A percentile compares a stretch with the other conserved stretches of the same genome.
These are phyloP conservation scores for Pitta sordida DNA, from an alignment of 2,113 vertebrate species.

Conservation along the genomic window DNA sequence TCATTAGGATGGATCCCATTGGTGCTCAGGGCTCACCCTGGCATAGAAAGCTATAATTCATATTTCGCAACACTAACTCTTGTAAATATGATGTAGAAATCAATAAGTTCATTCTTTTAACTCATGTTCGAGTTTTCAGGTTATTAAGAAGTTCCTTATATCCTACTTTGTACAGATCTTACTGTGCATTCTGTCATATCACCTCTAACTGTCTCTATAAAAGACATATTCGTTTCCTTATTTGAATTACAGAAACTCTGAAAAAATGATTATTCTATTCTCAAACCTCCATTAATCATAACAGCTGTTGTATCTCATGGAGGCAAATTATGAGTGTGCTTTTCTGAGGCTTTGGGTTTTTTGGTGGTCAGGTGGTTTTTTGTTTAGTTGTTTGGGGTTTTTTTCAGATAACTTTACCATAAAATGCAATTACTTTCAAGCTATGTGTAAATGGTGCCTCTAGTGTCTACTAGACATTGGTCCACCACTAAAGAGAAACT, in stretches of 20 bases:
- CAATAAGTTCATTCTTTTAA: slow-evolving; percentile 19
- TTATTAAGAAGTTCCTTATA: slow-evolving; percentile 37
- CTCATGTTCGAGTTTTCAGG: not conserved
- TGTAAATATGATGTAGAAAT: slow-evolving; percentile 49
- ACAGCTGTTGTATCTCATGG: slow-evolving; percentile 33
- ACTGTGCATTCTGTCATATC: not conserved
- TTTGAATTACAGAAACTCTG: slow-evolving; percentile 18
- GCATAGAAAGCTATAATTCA: not conserved
- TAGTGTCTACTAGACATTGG: not conserved
- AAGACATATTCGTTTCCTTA: not conserved
- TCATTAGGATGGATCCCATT: not conserved
- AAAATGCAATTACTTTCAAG: too few relatives aligned
- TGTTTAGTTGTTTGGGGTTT: not conserved
- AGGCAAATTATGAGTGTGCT: not conserved
- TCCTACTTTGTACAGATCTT: not conserved
- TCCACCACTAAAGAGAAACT: not conserved
- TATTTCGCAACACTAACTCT: not conserved
- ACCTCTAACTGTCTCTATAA: slow-evolving; percentile 28
- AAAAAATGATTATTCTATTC: slow-evolving; percentile 42
- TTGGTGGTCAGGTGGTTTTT: not conserved
- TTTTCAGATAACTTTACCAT: not conserved
- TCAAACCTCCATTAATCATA: slow-evolving; percentile 40
- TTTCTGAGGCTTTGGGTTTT: not conserved
- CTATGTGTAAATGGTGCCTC: not conserved
- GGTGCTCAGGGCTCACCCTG: not conserved